Evolutionary conservation across 2,888 invertebrate genomes (phyloP).

Genomic region (Laothoe populi): DNA sequence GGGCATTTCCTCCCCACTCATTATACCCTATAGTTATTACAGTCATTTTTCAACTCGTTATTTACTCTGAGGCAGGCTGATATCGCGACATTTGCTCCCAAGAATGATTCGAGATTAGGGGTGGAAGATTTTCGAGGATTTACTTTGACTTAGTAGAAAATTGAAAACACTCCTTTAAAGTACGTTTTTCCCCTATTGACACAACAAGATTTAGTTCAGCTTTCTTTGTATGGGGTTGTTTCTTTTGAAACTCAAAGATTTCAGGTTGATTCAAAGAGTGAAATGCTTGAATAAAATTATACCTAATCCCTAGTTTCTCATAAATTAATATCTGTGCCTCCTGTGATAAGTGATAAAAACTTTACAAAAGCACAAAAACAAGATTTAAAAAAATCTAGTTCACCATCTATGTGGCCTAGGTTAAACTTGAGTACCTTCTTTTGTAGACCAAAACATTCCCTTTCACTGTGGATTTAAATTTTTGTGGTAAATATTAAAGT

Average conservation of each 20-base stretch:
- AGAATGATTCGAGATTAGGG: slow-evolving; percentile 74
- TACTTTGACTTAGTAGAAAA: slow-evolving; percentile 68
- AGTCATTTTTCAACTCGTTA: slow-evolving; percentile 85
- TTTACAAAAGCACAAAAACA: too few relatives aligned
- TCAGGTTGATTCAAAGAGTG: slow-evolving; percentile 16
- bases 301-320: not conserved
- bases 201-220: slow-evolving; percentile 44
- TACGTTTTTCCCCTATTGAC: slow-evolving; percentile 53
- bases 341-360: too few relatives aligned
- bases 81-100: slow-evolving; percentile 79
- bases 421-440: too few relatives aligned
- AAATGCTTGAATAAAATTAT: not conserved
- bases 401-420: too few relatives aligned
- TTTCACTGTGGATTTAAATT: too few relatives aligned
- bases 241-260: slow-evolving; percentile 36
- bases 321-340: too few relatives aligned
- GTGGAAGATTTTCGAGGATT: slow-evolving; percentile 72
- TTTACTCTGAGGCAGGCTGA: slow-evolving; percentile 82
- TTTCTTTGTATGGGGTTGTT: slow-evolving; percentile 35
- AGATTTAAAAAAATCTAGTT: too few relatives aligned
- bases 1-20: slow-evolving; percentile 82
- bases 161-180: slow-evolving; percentile 77
- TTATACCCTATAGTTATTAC: slow-evolving; percentile 83
- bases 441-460: too few relatives aligned
- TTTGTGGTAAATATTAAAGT: too few relatives aligned